Evolutionary conservation across 2,113 vertebrate species (phyloP), one percentile per base, ranked within the genome.

Genomic region (Thalassoma bifasciatum): DNA sequence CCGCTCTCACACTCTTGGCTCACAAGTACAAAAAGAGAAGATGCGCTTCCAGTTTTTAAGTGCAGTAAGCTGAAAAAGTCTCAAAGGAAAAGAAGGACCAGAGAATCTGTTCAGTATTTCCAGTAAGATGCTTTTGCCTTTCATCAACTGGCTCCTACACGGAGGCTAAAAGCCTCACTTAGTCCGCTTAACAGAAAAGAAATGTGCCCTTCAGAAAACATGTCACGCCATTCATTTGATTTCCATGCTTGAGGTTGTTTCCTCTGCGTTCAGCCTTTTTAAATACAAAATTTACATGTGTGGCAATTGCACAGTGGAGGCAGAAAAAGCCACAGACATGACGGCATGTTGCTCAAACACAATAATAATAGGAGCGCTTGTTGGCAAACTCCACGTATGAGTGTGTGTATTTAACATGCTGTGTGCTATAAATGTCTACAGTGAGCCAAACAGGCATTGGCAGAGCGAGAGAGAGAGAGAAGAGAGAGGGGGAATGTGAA

Each of bases 261-360:
- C 77, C 66, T 89, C 79, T 69, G 84, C 47, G 9, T 77, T 87
- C 53, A 19, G 64, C 66, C 69, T 70, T 67, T 68, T 87, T 85
- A 85, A 86, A 89, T 91, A 90, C 87, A 91, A 59, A 89, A 89
- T 93, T 73, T 92, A 90, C 89, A 92, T 69, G 66, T 65, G 66
- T 83, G 81, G 77, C 83, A 26, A 70, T 84, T 72, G 83, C 86
- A 88, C 87, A 88, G 84, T 83, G 79, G 75, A 89, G 85, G 84
- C 73, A 86, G 83, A 63, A 69, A 71, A 80, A 72, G 79, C 75
- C 77, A 65, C 76, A 70, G 77, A 66, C 75, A 66, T 75, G 74
- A 77, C 78, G 72, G 65, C 52, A 30, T 82, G 77, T 86, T 68
- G 82, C 78, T 46, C 26, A 65, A 81, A 85, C 87, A 81, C 75